Conservation (phyloP, 37 sponge, comb jelly and placozoan genomes). For the Mnemiopsis leidyi region DNA sequence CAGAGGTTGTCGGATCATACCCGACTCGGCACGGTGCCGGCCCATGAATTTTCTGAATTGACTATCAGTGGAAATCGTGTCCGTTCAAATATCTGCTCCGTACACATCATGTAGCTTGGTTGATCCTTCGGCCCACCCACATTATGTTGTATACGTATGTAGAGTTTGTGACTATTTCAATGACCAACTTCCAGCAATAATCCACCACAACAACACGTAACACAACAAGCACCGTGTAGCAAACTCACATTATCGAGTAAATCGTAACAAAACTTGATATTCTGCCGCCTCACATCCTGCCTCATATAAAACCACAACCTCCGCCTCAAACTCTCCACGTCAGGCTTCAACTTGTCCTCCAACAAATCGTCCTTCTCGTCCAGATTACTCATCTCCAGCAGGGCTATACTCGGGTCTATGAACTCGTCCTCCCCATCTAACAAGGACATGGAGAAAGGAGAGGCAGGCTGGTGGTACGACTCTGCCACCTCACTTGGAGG, state of each 20-base stretch:
- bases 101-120: no score
- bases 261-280: constrained; percentile 36
- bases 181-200: no score
- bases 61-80: no score
- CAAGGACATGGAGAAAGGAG: background rate
- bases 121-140: no score
- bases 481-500: background rate
- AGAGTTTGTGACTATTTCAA: no score
- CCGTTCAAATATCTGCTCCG: no score
- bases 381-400: constrained; percentile 54
- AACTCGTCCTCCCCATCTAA: background rate
- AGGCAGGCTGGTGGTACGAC: background rate
- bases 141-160: no score
- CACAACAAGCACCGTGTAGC: no score
- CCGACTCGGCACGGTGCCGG: no score
- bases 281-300: constrained; percentile 18
- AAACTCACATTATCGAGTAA: constrained; percentile 31
- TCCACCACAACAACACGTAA: no score
- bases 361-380: constrained; percentile 25
- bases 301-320: constrained; percentile 45
- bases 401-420: background rate
- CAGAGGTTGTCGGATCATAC: no score
- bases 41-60: no score
- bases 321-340: constrained; percentile 9
- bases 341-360: constrained; percentile 25